phyloP scores from a whole-genome alignment of 2,113 vertebrate species.

The Megaceryle maxima region DNA sequence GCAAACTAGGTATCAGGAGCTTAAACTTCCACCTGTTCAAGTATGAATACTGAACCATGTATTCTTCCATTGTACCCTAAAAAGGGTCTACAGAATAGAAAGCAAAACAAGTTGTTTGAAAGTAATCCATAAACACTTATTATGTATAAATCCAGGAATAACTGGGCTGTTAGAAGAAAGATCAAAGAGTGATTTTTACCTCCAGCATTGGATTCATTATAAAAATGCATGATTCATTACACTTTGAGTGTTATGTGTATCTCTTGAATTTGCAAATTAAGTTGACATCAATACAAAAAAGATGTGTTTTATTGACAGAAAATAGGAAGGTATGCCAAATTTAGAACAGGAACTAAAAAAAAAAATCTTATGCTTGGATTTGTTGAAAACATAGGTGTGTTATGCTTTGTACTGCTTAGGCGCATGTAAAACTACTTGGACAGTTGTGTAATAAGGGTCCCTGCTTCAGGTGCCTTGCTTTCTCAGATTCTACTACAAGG shows the following conservation, averaged over 20 bases:
- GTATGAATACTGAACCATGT: not conserved
- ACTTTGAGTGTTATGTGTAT: not conserved
- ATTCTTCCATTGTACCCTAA: not conserved
- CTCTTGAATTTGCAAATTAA: conserved; percentile 39
- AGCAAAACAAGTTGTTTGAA: not conserved
- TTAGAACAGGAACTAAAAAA: not conserved
- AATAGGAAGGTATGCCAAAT: not conserved
- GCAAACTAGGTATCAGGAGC: not conserved
- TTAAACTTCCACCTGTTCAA: not conserved
- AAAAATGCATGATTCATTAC: conserved; percentile 44
- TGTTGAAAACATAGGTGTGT: not conserved
- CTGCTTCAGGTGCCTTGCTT: not conserved
- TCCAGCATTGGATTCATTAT: conserved; percentile 15
- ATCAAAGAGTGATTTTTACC: conserved; percentile 43
- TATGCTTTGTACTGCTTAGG: not conserved
- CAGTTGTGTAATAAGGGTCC: not conserved
- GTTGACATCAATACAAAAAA: not conserved
- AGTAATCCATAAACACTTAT: conserved; percentile 19
- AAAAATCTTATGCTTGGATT: not conserved
- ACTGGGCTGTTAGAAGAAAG: conserved; percentile 30
- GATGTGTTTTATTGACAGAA: not conserved
- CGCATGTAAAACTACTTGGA: not conserved
- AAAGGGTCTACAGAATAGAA: not conserved
- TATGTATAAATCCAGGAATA: conserved; percentile 22
- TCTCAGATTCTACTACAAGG: not conserved